Evolutionary conservation across 2,113 vertebrate species (phyloP), one percentile per base, ranked within the genome.

Genomic region (Neotoma lepida): DNA sequence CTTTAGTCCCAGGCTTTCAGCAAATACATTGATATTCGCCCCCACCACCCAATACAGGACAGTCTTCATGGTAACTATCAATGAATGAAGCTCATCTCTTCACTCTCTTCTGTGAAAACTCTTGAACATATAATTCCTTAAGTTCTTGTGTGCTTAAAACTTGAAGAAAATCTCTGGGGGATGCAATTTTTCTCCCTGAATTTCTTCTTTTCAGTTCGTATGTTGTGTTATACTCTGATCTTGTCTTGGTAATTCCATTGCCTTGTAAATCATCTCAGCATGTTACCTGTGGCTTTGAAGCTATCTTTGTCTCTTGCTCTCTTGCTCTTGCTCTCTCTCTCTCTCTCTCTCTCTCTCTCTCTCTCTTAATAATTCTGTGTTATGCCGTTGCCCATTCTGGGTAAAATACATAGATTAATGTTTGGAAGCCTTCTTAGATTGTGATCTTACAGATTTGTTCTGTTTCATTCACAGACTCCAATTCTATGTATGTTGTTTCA

Each of bases 401-500:
- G 41, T 89, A 44, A 49, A 35, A 20, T 12, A 44, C 2, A 10
- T n/a, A 28, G 8, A 63, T 51, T 49, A n/a, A 24, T n/a, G 44
- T 77, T 86, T 78, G 22, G 10, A 78, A 78, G 22, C 3, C 26
- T 85, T 95, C 71, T 82, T 84, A 76, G 24, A 76, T 58, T 84
- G 4, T 58, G 81, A n/a, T 70, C 68, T 85, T 18, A 49, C 74
- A 49, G 33, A 28, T 41, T 46, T 51, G 0, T 70, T 68, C 15
- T 41, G 41, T 30, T 84, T 26, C 10, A 35, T 13, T 49, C 78
- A 58, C 68, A 39, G 39, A 84, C 46, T 51, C 70, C 77, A 89
- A 74, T 95, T 95, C n/a, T 92, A 88, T 58, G 18, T 88, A 33
- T 88, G 66, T 95, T 92, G 90, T 58, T 39, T 68, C 90, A 89